phyloP scores from a whole-genome alignment of 1,140 invertebrate species.

The Plectrocnemia conspersa region DNA sequence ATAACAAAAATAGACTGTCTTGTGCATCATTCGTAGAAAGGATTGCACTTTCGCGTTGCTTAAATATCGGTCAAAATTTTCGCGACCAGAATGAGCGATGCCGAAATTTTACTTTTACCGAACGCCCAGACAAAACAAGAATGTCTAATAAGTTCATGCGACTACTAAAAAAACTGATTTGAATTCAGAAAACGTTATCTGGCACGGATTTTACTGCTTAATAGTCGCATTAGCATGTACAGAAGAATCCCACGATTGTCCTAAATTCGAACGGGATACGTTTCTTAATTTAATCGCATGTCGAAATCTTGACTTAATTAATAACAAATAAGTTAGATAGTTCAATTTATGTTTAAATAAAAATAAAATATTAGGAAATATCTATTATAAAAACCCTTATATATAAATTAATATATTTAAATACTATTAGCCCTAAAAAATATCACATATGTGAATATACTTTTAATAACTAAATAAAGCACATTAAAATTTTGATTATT shows the following conservation, averaged over 20 bases:
- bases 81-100: neutral
- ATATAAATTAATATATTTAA: neutral
- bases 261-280: too few relatives aligned
- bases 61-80: neutral
- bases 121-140: neutral
- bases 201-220: neutral
- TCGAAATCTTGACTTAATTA: too few relatives aligned
- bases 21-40: neutral
- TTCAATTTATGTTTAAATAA: constrained; percentile 3
- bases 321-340: constrained; percentile 11
- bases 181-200: neutral
- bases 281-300: too few relatives aligned
- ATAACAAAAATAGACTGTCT: neutral
- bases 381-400: neutral
- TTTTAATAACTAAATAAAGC: too few relatives aligned
- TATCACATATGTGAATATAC: too few relatives aligned
- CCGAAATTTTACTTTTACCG: too few relatives aligned
- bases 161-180: constrained; percentile 1
- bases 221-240: neutral
- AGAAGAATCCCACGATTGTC: constrained; percentile 7
- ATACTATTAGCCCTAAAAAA: too few relatives aligned
- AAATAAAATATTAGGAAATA: neutral
- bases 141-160: neutral
- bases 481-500: too few relatives aligned
- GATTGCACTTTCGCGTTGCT: neutral